These are phyloP conservation scores for Bemisia tabaci DNA, from an alignment of 1,140 invertebrate species.

Conservation along the genomic window DNA sequence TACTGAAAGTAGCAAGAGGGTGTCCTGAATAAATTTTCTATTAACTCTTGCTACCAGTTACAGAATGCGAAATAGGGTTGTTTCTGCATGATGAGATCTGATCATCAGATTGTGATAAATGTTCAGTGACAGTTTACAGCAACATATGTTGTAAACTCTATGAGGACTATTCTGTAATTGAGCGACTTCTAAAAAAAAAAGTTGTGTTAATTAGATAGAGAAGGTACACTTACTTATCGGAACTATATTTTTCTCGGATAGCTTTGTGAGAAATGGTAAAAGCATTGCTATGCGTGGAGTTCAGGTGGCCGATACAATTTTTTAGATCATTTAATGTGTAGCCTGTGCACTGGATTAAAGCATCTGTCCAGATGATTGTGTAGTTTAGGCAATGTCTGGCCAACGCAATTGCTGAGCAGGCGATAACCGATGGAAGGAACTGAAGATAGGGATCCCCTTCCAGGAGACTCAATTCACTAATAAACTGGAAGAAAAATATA, in stretches of 20 bases:
- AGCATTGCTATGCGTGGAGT: constrained; percentile 51
- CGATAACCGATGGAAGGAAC: constrained; percentile 71
- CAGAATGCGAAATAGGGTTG: too few species aligned
- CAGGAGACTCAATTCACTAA: constrained; percentile 71
- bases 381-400: constrained; percentile 47
- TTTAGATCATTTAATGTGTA: constrained; percentile 54
- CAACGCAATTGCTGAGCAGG: constrained; percentile 65
- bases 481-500: constrained; percentile 52
- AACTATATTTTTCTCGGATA: constrained; percentile 71
- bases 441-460: constrained; percentile 73
- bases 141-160: neutral
- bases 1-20: too few species aligned
- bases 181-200: too few species aligned
- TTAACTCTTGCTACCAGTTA: neutral
- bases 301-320: constrained; percentile 49
- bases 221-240: constrained; percentile 18
- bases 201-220: too few species aligned
- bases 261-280: constrained; percentile 56
- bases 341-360: constrained; percentile 47
- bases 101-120: too few species aligned
- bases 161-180: neutral
- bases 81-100: too few species aligned
- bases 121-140: neutral
- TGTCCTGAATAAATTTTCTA: too few species aligned
- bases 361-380: constrained; percentile 46